Evolutionary conservation across 1,140 invertebrate genomes (phyloP).

Genomic region (Homalodisca vitripennis): DNA sequence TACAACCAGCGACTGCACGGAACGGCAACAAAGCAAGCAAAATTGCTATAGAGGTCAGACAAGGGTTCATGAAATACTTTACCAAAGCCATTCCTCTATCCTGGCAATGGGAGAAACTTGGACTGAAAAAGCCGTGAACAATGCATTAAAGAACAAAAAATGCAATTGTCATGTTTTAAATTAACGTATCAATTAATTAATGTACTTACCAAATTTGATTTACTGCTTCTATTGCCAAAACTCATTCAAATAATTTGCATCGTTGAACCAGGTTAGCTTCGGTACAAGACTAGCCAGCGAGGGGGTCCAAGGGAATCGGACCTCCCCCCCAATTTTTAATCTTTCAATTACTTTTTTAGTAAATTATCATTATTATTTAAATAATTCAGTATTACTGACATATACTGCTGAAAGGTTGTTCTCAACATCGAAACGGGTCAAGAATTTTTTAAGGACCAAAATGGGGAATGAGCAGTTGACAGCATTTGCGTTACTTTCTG

Average conservation of each 20-base stretch:
- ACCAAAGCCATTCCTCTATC: background rate
- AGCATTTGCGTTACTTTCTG: too few relatives aligned
- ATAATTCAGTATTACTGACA: too few relatives aligned
- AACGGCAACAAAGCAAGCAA: background rate
- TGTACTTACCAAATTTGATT: constrained; percentile 20
- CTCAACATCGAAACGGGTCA: too few relatives aligned
- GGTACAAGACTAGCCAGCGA: too few relatives aligned
- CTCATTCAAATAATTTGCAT: constrained; percentile 10
- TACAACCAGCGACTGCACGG: constrained; percentile 33
- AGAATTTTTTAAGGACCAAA: too few relatives aligned
- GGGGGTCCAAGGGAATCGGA: too few relatives aligned
- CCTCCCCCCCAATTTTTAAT: too few relatives aligned
- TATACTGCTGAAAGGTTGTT: too few relatives aligned
- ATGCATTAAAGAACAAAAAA: background rate
- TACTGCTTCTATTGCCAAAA: background rate
- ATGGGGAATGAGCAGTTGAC: too few relatives aligned
- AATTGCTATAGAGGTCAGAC: background rate
- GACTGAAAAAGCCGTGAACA: background rate
- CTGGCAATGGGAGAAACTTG: background rate
- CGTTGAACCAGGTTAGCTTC: constrained; percentile 12
- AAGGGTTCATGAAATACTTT: background rate
- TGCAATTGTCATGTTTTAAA: background rate
- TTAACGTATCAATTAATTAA: background rate
- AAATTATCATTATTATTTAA: too few relatives aligned
- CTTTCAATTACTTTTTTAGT: too few relatives aligned